A percentile compares a stretch with the other conserved stretches of the same genome.
Conservation (phyloP, 2,888 invertebrate genomes). For the Cheilosia variabilis region DNA sequence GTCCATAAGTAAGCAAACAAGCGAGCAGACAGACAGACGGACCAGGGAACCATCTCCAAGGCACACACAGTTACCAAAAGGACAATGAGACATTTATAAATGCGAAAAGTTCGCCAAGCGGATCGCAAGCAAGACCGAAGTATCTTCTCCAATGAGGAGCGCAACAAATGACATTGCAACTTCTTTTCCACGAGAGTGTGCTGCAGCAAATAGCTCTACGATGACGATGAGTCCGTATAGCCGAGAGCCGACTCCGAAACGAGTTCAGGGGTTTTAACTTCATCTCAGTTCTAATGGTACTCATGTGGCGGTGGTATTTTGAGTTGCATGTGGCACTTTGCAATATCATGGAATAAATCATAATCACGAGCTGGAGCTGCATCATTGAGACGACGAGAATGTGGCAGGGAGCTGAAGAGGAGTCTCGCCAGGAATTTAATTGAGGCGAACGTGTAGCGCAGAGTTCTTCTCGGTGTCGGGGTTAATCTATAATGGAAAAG, state of each 20-base stretch:
- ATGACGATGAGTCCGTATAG: constrained; percentile 32
- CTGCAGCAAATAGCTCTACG: constrained; percentile 16
- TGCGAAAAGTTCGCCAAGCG: constrained; percentile 39
- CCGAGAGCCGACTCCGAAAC: constrained; percentile 28
- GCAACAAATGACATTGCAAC: constrained; percentile 45
- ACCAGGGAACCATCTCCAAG: constrained; percentile 17
- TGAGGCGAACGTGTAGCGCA: constrained; percentile 35
- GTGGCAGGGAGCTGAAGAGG: background rate
- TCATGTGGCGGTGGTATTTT: constrained; percentile 18
- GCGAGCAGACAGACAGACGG: constrained; percentile 43
- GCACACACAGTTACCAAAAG: constrained; percentile 37
- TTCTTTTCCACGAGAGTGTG: constrained; percentile 12
- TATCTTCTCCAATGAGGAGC: constrained; percentile 9
- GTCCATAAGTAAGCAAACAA: constrained; percentile 47
- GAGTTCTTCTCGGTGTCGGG: constrained; percentile 28
- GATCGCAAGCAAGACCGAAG: constrained; percentile 25
- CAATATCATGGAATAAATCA: constrained; percentile 54
- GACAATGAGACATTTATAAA: constrained; percentile 56
- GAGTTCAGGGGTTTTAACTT: constrained; percentile 22
- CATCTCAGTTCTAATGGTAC: constrained; percentile 38
- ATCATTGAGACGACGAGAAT: constrained; percentile 12
- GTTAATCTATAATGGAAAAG: constrained; percentile 50
- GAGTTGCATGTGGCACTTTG: constrained; percentile 37
- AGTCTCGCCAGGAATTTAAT: constrained; percentile 46
- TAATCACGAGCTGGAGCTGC: constrained; percentile 42